These are phyloP conservation scores for Hololepta plana DNA, from an alignment of 2,888 invertebrate species.

Conservation along the genomic window DNA sequence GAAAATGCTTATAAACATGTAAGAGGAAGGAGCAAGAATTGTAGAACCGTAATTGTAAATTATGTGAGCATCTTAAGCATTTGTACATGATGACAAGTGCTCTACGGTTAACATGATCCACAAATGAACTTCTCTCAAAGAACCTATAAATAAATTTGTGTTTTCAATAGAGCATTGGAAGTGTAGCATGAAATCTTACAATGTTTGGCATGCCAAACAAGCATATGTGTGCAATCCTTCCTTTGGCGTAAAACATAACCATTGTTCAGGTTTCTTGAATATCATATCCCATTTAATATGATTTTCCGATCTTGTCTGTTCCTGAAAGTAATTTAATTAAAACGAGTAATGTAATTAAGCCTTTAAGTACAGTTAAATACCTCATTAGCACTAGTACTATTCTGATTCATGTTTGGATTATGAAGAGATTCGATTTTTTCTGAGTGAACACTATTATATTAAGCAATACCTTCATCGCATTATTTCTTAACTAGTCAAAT, in stretches of 20 bases:
- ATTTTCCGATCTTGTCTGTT: too few relatives aligned
- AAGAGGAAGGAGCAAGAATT: constrained; percentile 23
- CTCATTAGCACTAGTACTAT: too few relatives aligned
- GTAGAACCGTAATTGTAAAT: constrained; percentile 17
- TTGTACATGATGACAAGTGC: constrained; percentile 19
- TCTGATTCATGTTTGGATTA: too few relatives aligned
- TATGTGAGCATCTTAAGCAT: constrained; percentile 16
- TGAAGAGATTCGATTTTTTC: too few relatives aligned
- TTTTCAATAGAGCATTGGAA: too few relatives aligned
- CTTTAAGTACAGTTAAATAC: too few relatives aligned
- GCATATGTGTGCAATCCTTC: constrained; percentile 28
- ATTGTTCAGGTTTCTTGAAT: constrained; percentile 16
- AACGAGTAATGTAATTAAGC: too few relatives aligned
- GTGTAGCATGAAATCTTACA: too few relatives aligned
- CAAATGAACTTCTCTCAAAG: constrained; percentile 19
- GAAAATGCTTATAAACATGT: constrained; percentile 21
- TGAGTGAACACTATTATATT: too few relatives aligned
- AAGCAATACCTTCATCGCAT: too few relatives aligned
- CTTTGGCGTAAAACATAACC: constrained; percentile 18
- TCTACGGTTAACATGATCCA: constrained; percentile 23
- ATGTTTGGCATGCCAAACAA: constrained; percentile 36
- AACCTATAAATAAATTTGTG: constrained; percentile 23
- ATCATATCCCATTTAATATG: constrained; percentile 20
- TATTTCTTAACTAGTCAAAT: too few relatives aligned
- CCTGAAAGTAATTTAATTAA: too few relatives aligned